Evolutionary conservation across 2,888 invertebrate genomes (phyloP).

Genomic region (Mesoligia furuncula): DNA sequence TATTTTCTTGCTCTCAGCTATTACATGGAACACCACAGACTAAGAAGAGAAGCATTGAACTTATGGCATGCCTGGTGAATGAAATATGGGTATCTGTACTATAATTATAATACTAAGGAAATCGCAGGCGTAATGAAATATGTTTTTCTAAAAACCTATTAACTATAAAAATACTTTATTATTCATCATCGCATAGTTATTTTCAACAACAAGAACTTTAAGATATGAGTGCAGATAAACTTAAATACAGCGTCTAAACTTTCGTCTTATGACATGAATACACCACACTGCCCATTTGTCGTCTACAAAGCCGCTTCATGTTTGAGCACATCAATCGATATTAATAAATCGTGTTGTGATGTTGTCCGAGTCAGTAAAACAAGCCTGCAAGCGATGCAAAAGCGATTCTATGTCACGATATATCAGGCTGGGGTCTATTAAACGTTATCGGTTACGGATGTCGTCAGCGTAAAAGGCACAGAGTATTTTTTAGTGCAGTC

Average conservation of each 20-base stretch:
- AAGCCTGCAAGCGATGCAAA: neutral
- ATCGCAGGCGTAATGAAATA: too few relatives aligned
- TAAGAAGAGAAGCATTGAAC: too few relatives aligned
- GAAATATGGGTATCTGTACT: neutral
- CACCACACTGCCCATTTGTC: slow-evolving; percentile 5
- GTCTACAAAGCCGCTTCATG: neutral
- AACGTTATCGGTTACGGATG: neutral
- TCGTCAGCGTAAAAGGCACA: neutral
- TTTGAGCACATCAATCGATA: slow-evolving; percentile 32
- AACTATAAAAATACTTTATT: too few relatives aligned
- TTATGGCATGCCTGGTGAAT: neutral
- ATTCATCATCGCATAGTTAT: neutral
- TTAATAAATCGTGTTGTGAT: slow-evolving; percentile 26
- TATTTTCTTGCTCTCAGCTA: neutral
- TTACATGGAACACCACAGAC: too few relatives aligned
- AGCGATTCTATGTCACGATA: neutral
- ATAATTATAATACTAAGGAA: neutral
- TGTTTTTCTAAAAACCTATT: neutral
- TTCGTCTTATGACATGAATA: neutral
- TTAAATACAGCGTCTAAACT: too few relatives aligned
- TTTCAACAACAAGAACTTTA: neutral
- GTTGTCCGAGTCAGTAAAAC: neutral
- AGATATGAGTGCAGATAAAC: neutral
- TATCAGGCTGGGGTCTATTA: neutral
- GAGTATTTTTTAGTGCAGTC: neutral